phyloP scores from a whole-genome alignment of 2,888 invertebrate genomes.

The Eumerus sabulonum region DNA sequence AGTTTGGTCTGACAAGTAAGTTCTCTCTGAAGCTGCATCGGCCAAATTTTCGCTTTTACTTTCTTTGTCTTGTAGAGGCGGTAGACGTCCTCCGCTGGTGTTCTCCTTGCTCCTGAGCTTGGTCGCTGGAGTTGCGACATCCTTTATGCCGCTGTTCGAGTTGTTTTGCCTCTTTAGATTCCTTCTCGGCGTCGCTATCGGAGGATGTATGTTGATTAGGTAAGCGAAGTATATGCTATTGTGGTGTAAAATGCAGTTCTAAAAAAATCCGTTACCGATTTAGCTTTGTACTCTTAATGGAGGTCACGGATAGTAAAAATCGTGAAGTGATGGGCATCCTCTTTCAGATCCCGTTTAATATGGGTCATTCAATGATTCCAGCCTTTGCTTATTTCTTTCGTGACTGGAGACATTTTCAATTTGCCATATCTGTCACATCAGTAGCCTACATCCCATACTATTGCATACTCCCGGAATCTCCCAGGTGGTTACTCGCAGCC shows the following conservation, averaged over 20 bases:
- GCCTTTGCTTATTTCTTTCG: conserved; percentile 76
- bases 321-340: conserved; percentile 76
- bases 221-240: conserved; percentile 14
- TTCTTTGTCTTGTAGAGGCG: conserved; percentile 82
- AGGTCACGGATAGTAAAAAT: conserved; percentile 80
- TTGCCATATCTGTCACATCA: conserved; percentile 83
- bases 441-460: conserved; percentile 82
- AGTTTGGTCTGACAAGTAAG: conserved; percentile 85
- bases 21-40: conserved; percentile 10
- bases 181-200: conserved; percentile 85
- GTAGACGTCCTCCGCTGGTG: conserved; percentile 85
- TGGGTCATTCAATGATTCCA: conserved; percentile 82
- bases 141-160: conserved; percentile 84
- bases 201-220: conserved; percentile 87
- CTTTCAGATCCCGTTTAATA: conserved; percentile 84
- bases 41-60: conserved; percentile 4
- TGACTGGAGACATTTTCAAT: conserved; percentile 83
- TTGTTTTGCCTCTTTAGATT: conserved; percentile 84
- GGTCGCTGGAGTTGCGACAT: conserved; percentile 84
- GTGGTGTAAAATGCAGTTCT: not conserved
- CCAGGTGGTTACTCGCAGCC: conserved; percentile 85
- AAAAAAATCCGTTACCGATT: conserved; percentile 18
- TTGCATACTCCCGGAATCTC: conserved; percentile 87
- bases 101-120: conserved; percentile 85
- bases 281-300: conserved; percentile 84